Percentiles rank a stretch among this genome's conserved stretches.
These are phyloP conservation scores for Probosciger aterrimus DNA, from an alignment of 2,113 vertebrate species.

Conservation along the genomic window DNA sequence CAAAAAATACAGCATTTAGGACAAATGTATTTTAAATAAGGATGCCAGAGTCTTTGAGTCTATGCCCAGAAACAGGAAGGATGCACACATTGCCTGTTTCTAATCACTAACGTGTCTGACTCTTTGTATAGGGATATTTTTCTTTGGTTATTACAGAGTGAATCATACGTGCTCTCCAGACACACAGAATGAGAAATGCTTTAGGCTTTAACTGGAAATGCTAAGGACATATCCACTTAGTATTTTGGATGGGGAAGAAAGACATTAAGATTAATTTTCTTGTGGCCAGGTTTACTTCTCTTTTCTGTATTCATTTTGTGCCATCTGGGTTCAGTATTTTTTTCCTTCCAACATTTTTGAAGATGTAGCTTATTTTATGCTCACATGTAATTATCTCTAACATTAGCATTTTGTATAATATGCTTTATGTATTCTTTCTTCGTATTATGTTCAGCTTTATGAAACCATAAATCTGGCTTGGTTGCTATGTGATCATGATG, in stretches of 20 bases:
- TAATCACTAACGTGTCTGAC: not conserved
- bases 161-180: not conserved
- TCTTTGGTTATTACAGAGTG: not conserved
- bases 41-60: not conserved
- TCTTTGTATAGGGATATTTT: not conserved
- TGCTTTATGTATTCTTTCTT: not conserved
- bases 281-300: not conserved
- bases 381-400: not conserved
- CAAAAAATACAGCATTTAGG: not conserved
- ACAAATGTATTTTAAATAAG: constrained; percentile 7
- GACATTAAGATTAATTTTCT: not conserved
- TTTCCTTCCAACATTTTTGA: not conserved
- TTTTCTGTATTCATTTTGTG: not conserved
- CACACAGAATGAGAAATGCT: not conserved
- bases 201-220: not conserved
- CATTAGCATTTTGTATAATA: not conserved
- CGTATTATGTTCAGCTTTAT: not conserved
- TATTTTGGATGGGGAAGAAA: not conserved
- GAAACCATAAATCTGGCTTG: constrained; percentile 7
- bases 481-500: constrained; percentile 5
- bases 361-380: not conserved
- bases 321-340: not conserved
- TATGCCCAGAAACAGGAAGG: constrained; percentile 1
- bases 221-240: not conserved
- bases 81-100: not conserved